Evolutionary conservation across 2,888 invertebrate species (phyloP).

Genomic region (Ophion ventricosus): DNA sequence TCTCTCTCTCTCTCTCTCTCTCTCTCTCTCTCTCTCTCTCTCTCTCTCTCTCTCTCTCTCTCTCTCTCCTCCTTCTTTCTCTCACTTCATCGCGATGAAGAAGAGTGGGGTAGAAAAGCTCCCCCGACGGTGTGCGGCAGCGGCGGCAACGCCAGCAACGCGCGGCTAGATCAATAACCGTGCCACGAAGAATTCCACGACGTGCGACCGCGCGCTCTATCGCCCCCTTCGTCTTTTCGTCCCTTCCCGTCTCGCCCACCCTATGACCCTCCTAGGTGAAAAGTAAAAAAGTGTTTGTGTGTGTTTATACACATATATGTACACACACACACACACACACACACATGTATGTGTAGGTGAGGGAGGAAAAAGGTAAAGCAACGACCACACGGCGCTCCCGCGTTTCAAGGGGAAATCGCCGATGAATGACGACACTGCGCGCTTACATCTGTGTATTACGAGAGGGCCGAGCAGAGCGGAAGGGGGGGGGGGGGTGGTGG

Average conservation of each 20-base stretch:
- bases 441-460: neutral
- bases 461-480: neutral
- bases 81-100: neutral
- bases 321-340: no score
- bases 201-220: conserved; percentile 62
- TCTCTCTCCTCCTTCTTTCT: no score
- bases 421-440: conserved; percentile 15
- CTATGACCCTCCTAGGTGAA: neutral
- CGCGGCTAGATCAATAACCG: conserved; percentile 70
- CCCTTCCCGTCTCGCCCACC: neutral
- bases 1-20: conserved; percentile 38
- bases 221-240: conserved; percentile 26
- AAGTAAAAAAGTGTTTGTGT: conserved; percentile 27
- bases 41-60: conserved; percentile 1
- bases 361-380: neutral
- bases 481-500: no score
- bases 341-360: neutral
- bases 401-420: conserved; percentile 10
- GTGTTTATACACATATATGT: neutral
- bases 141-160: conserved; percentile 50
- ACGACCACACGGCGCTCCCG: conserved; percentile 3
- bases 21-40: conserved; percentile 18
- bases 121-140: conserved; percentile 44
- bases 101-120: conserved; percentile 31
- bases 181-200: conserved; percentile 74